These are phyloP conservation scores for Tetrao urogallus DNA, from an alignment of 2,113 vertebrate species.

Conservation along the genomic window DNA sequence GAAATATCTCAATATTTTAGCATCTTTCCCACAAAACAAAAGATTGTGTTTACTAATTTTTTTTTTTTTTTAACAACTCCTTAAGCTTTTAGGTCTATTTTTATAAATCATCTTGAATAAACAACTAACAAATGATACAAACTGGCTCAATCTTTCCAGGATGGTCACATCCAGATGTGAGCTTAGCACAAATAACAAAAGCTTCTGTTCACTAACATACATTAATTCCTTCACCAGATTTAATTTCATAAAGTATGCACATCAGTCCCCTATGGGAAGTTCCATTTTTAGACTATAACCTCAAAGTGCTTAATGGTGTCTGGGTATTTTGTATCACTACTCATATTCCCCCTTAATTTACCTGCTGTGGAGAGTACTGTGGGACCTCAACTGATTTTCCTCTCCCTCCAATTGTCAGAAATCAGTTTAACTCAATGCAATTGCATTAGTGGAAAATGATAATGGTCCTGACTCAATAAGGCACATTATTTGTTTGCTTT, in stretches of 20 bases:
- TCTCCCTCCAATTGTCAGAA: background rate
- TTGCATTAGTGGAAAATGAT: background rate
- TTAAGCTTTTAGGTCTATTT: background rate
- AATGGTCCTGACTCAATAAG: background rate
- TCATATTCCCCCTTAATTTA: background rate
- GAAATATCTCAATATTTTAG: background rate
- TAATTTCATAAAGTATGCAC: background rate
- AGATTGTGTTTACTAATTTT: background rate
- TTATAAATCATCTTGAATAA: background rate
- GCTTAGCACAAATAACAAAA: background rate
- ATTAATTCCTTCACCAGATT: background rate
- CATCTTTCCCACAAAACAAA: background rate
- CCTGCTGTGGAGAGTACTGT: background rate
- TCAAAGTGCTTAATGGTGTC: background rate
- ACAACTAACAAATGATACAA: background rate
- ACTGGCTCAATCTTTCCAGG: background rate
- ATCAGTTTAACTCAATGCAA: background rate
- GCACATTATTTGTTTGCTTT: background rate
- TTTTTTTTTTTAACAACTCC: background rate
- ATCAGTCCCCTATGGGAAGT: background rate
- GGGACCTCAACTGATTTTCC: background rate
- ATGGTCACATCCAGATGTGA: background rate
- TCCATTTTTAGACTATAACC: background rate
- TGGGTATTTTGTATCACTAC: background rate
- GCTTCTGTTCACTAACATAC: background rate